Base-by-base conservation (phyloP, 1,140 invertebrate species). In the Aphelenchoides besseyi region DNA sequence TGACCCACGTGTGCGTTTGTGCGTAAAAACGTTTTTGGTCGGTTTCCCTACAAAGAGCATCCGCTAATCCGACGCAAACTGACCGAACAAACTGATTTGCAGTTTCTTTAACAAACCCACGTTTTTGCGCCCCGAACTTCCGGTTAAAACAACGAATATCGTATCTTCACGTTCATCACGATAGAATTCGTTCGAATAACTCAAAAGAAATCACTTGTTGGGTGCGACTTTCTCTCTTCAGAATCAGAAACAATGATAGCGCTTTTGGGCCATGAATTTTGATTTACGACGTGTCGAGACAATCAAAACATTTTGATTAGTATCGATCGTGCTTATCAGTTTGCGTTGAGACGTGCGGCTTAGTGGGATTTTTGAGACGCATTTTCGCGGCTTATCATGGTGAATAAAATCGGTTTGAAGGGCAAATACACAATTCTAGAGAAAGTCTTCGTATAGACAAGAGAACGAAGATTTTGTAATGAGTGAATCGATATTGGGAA, bases 311-410 rank as follows among this genome's bases (percentile, higher is more conserved):
- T 48, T 48, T 48, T 48, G 41, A 48, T 48, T 48, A 23, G 23
- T 23, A 12, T 48, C 41, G 41, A 12, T 48, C 41, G 41, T 23
- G 41, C 41, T 48, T 48, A 48, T 48, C 41, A 48, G 41, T 23
- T 12, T 12, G 41, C 41, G 41, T n/a, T n/a, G 23, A 48, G 41
- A 23, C 12, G 41, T 16, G 41, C 41, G 41, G 41, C 41, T 48
- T 48, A 48, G 12, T 12, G 41, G 41, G 41, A 48, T 48, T 48
- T 48, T 48, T 48, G 41, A 23, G 41, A 23, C 41, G 41, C 41
- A 48, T 48, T 48, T 48, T 48, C 41, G 41, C 41, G 41, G 41
- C 23, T 48, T 48, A 48, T 48, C 41, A 48, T n/a, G n/a, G n/a
- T n/a, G n/a, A n/a, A n/a, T n/a, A n/a, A n/a, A n/a, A n/a, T n/a